Conservation (phyloP, 2,113 vertebrate species). For the Aythya baeri region DNA sequence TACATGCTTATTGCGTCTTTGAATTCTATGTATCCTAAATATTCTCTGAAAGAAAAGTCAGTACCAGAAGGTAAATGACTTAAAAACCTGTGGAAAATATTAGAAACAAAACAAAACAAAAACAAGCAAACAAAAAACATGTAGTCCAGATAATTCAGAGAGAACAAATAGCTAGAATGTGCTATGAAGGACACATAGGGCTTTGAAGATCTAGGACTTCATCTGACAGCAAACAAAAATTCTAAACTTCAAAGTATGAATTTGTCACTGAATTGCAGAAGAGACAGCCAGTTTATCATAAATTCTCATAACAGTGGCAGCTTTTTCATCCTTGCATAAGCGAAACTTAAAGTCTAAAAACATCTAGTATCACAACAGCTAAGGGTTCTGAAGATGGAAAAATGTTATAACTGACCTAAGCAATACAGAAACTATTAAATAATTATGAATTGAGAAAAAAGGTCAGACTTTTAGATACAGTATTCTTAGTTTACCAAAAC, state of each 20-base stretch:
- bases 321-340: neutral
- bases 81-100: neutral
- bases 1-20: neutral
- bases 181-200: too few species aligned
- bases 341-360: neutral
- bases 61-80: neutral
- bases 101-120: neutral
- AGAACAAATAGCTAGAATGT: neutral
- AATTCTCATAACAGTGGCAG: neutral
- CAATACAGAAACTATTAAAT: neutral
- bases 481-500: neutral
- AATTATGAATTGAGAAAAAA: neutral
- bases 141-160: neutral
- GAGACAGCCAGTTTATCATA: neutral
- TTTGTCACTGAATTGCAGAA: neutral
- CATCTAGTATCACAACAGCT: neutral
- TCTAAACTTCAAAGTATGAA: neutral
- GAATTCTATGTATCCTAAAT: neutral
- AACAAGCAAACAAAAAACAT: too few species aligned
- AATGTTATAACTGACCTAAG: neutral
- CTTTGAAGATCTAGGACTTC: neutral
- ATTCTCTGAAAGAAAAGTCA: neutral
- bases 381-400: neutral
- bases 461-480: neutral
- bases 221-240: neutral